These are phyloP conservation scores for Indri indri DNA, from an alignment of 2,113 vertebrate species.

Conservation along the genomic window DNA sequence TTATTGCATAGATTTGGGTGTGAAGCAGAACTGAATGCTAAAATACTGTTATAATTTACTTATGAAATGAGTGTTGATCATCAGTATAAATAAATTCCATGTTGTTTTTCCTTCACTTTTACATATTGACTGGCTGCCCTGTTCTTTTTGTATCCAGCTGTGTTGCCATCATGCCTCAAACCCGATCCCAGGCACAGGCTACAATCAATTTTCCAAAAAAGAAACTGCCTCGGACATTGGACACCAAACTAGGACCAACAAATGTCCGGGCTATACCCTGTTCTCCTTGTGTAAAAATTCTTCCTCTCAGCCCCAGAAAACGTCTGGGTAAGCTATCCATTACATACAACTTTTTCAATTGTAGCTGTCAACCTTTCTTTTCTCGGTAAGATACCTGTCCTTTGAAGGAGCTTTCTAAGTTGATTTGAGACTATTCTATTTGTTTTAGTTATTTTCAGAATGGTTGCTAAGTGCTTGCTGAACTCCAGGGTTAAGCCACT, in stretches of 20 bases:
- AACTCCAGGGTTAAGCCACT: constrained; percentile 13
- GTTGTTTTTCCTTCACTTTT: background rate
- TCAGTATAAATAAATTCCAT: background rate
- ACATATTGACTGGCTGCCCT: background rate
- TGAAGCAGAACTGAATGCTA: background rate
- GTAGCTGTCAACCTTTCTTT: background rate
- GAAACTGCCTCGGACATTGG: constrained; percentile 77
- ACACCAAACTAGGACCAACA: background rate
- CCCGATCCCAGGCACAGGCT: constrained; percentile 87
- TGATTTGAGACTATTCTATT: background rate
- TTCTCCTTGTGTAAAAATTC: background rate
- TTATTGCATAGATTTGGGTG: background rate
- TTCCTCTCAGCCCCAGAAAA: constrained; percentile 94
- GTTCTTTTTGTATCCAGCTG: background rate
- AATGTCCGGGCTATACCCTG: background rate
- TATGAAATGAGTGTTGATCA: background rate
- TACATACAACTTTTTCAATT: background rate
- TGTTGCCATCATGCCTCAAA: constrained; percentile 86
- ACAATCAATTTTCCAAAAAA: constrained; percentile 89
- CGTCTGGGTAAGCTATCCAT: constrained; percentile 88
- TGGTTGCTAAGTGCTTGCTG: background rate
- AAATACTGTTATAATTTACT: background rate
- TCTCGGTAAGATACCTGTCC: background rate
- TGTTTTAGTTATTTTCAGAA: constrained; percentile 31
- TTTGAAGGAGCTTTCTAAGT: background rate